A percentile compares a stretch with the other conserved stretches of the same genome.
Conservation (phyloP, 2,113 vertebrate species). For the Glaucomys volans region DNA sequence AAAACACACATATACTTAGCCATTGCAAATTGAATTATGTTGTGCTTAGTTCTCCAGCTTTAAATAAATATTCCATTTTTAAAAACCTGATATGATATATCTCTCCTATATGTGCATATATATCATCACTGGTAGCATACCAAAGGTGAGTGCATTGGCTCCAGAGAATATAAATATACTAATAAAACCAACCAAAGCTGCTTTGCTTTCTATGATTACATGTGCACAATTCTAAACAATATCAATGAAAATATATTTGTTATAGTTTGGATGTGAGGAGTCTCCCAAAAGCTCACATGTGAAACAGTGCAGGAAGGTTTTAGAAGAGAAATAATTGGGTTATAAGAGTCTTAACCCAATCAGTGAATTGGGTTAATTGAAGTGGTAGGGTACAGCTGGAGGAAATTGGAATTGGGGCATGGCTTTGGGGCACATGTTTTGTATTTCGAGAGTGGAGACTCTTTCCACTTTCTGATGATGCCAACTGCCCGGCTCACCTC, state of each 20-base stretch:
- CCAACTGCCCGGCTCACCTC: too few relatives aligned
- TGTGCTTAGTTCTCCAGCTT: neutral
- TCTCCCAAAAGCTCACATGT: too few relatives aligned
- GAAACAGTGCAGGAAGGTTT: too few relatives aligned
- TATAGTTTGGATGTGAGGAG: too few relatives aligned
- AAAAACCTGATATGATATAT: neutral
- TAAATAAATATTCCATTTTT: slow-evolving; percentile 9
- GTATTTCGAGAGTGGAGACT: too few relatives aligned
- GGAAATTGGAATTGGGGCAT: too few relatives aligned
- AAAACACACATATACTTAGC: neutral
- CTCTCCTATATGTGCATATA: neutral
- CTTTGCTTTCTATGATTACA: neutral
- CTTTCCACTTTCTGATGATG: too few relatives aligned
- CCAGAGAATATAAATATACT: neutral
- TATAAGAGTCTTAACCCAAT: too few relatives aligned
- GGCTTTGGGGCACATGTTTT: too few relatives aligned
- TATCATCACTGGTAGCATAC: neutral
- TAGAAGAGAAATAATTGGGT: too few relatives aligned
- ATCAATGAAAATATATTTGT: neutral
- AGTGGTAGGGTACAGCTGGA: too few relatives aligned
- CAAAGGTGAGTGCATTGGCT: neutral
- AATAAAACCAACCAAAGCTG: neutral
- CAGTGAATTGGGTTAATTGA: too few relatives aligned
- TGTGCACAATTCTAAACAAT: slow-evolving; percentile 2
- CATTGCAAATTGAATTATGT: neutral